Evolutionary conservation across 2,888 invertebrate genomes (phyloP).

Genomic region (Apeira syringaria): DNA sequence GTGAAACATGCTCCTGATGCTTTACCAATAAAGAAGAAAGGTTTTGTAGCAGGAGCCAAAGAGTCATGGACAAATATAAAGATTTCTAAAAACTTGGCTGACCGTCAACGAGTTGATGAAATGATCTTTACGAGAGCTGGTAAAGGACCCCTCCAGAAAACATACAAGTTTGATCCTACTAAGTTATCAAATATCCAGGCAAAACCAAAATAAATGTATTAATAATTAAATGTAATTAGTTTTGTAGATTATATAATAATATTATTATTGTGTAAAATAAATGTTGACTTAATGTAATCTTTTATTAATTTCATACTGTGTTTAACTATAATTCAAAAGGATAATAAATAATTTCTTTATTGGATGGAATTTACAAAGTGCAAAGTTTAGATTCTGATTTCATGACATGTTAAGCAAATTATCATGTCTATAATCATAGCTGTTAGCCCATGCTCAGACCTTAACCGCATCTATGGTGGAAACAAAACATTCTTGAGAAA

Average conservation of each 20-base stretch:
- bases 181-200: conserved; percentile 80
- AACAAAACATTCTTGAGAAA: too few species aligned
- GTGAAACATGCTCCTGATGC: conserved; percentile 81
- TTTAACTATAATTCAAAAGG: too few species aligned
- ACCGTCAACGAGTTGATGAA: conserved; percentile 89
- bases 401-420: too few species aligned
- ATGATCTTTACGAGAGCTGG: conserved; percentile 93
- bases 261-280: conserved; percentile 47
- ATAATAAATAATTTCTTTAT: too few species aligned
- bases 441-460: too few species aligned
- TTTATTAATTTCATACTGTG: too few species aligned
- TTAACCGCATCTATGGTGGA: too few species aligned
- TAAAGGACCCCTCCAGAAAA: conserved; percentile 93
- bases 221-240: conserved; percentile 34
- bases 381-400: too few species aligned
- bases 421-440: too few species aligned
- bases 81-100: conserved; percentile 89
- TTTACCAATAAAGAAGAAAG: conserved; percentile 88
- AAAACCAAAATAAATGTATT: conserved; percentile 75
- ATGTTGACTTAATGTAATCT: conserved; percentile 37
- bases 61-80: conserved; percentile 94
- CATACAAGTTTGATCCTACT: conserved; percentile 93
- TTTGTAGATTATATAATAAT: conserved; percentile 39
- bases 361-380: too few species aligned
- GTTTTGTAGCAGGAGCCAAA: conserved; percentile 90